Percentiles rank a stretch among this genome's conserved stretches.
These are phyloP conservation scores for Drosophila sturtevanti DNA, from an alignment of 1,140 invertebrate genomes.

Conservation along the genomic window DNA sequence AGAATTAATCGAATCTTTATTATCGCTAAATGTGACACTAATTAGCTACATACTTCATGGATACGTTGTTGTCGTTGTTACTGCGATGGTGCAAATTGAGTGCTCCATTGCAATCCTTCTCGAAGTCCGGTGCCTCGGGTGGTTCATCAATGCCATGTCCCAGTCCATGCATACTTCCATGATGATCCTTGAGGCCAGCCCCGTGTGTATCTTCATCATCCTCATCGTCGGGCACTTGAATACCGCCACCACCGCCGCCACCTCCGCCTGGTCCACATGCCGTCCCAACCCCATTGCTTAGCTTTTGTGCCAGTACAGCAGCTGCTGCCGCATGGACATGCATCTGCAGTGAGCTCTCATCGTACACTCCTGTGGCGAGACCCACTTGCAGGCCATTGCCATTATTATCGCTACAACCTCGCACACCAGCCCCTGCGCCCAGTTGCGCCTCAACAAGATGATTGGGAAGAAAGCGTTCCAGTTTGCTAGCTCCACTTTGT, in stretches of 20 bases:
- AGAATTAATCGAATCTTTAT: not conserved
- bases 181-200: constrained; percentile 47
- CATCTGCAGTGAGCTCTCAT: constrained; percentile 63
- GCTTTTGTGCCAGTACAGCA: constrained; percentile 55
- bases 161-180: constrained; percentile 25
- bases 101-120: constrained; percentile 75
- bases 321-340: constrained; percentile 57
- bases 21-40: not conserved
- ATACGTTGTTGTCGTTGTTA: constrained; percentile 73
- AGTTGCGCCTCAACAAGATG: constrained; percentile 79
- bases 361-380: constrained; percentile 38
- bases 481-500: constrained; percentile 70
- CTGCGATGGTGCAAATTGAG: constrained; percentile 64
- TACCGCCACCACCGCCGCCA: constrained; percentile 6
- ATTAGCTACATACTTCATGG: constrained; percentile 74
- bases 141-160: constrained; percentile 46
- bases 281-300: constrained; percentile 22
- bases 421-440: constrained; percentile 41
- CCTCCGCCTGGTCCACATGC: constrained; percentile 1
- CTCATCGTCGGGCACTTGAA: constrained; percentile 22
- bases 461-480: constrained; percentile 79
- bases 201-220: constrained; percentile 39
- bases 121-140: constrained; percentile 52
- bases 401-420: not conserved
- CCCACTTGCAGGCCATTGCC: constrained; percentile 11